Percentiles rank a stretch among this genome's conserved stretches.
phyloP scores from a whole-genome alignment of 2,797 vertebrate species.

The Typhlichthys subterraneus region DNA sequence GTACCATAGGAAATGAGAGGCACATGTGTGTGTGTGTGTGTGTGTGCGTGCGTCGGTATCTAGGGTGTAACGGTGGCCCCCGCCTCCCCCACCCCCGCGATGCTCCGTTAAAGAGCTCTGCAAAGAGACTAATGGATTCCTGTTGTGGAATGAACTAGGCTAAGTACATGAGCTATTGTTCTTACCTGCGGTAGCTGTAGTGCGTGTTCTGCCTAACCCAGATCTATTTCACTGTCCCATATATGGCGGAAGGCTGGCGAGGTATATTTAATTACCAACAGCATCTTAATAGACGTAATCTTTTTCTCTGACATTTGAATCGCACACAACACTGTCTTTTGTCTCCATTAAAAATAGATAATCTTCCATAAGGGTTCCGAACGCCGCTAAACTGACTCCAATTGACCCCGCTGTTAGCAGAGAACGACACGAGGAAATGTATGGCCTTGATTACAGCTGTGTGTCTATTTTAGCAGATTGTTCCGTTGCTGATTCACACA shows the following conservation, averaged over 20 bases:
- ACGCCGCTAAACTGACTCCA: conserved; percentile 91
- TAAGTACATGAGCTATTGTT: conserved; percentile 68
- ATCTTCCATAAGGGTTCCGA: conserved; percentile 82
- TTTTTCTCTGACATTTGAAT: conserved; percentile 55
- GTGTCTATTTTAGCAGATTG: conserved; percentile 93
- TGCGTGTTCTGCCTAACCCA: neutral
- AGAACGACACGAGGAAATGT: conserved; percentile 88
- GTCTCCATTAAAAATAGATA: conserved; percentile 79
- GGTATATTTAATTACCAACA: conserved; percentile 44
- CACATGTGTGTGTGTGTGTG: conserved; percentile 63
- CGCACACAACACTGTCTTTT: conserved; percentile 61
- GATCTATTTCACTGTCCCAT: conserved; percentile 23
- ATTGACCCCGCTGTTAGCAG: conserved; percentile 92
- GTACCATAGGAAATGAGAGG: conserved; percentile 76
- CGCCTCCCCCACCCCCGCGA: conserved; percentile 44
- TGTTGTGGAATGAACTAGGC: conserved; percentile 68
- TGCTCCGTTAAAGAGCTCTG: conserved; percentile 63
- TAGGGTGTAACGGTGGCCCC: conserved; percentile 41
- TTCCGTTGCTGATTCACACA: conserved; percentile 87
- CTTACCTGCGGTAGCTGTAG: conserved; percentile 50
- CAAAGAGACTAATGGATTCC: conserved; percentile 76
- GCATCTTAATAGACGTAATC: conserved; percentile 53
- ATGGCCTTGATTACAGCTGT: conserved; percentile 94
- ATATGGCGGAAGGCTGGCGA: conserved; percentile 34
- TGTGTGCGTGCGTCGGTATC: conserved; percentile 35